phyloP scores from a whole-genome alignment of 2,888 invertebrate genomes.

The Ormyrus rosae region DNA sequence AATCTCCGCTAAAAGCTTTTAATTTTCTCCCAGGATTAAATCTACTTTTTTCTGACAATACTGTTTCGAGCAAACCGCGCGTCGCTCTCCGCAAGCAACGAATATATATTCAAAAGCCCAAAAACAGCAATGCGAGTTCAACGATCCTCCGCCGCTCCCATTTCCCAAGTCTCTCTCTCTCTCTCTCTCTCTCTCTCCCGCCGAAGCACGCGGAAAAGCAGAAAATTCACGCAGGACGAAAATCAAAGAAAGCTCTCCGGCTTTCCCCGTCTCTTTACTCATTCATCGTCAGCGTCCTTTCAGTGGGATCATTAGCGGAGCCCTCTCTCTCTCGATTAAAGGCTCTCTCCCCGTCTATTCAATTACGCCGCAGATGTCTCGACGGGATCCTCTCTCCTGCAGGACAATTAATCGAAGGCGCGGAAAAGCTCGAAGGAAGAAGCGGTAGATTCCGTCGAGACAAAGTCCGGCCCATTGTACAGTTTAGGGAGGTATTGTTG shows the following conservation, averaged over 20 bases:
- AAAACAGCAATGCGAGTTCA: not conserved
- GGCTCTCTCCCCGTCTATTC: slow-evolving; percentile 6
- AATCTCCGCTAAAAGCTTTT: too few species aligned
- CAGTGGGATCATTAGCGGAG: slow-evolving; percentile 20
- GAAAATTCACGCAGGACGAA: not conserved
- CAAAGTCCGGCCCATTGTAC: slow-evolving; percentile 27
- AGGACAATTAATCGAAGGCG: slow-evolving; percentile 20
- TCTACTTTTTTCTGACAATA: too few species aligned
- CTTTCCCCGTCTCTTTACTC: not conserved
- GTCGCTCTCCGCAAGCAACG: not conserved
- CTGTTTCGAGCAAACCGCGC: not conserved
- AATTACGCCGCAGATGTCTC: slow-evolving; percentile 36
- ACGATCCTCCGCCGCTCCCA: too few species aligned
- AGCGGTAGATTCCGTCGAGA: slow-evolving; percentile 21
- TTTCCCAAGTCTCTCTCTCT: too few species aligned
- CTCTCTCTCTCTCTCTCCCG: too few species aligned
- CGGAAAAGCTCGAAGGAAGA: slow-evolving; percentile 3
- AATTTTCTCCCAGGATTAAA: too few species aligned
- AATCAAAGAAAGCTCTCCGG: not conserved
- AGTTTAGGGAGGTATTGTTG: slow-evolving; percentile 18
- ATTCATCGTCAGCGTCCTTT: slow-evolving; percentile 8
- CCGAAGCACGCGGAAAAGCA: not conserved
- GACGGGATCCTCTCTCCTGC: not conserved
- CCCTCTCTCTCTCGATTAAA: slow-evolving; percentile 1
- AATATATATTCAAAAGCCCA: not conserved